Base-by-base conservation (phyloP, 35 echinoderm and acorn worm species). In the Heliocidaris tuberculata region DNA sequence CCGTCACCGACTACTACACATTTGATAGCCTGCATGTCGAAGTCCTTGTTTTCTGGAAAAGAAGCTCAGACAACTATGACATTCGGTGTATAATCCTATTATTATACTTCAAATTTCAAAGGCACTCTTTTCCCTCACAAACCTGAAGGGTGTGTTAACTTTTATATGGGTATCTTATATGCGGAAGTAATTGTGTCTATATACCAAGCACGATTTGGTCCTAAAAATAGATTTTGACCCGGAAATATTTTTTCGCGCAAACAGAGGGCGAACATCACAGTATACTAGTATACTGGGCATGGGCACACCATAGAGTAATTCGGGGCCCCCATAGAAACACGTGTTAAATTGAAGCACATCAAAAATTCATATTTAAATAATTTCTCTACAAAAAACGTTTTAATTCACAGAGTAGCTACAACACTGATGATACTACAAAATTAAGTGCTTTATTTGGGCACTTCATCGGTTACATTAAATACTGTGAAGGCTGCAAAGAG, bases 161-260 rank as follows among this genome's bases (percentile, higher is more conserved):
- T 78, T n/a, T 27, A 78, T 19, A 78, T 19, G 65, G 50, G 6
- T 52, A 52, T 52, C 65, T 78, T 19, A 78, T 78, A 78, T 78
- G 65, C 65, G 65, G 65, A 78, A 78, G 65, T 78, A 24, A 78
- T 78, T n/a, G 21, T 78, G 6, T 21, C 27, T 27, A 27, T 78
- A 78, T 78, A 78, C 27, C 65, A 19, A 27, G 27, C 65, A 19
- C 65, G 6, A 24, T 24, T 78, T 27, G 19, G 21, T 78, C 27
- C 65, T 78, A 78, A 78, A 78, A n/a, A 78, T 78, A 78, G 65
- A 78, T 78, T 78, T 78, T 78, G 65, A 78, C 65, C 65, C 65
- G 65, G 65, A 78, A 78, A 78, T n/a, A 78, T 7, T 27, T 56
- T 78, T 24, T 78, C 27, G 21, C 65, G 27, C 65, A 78, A 78